A percentile compares a stretch with the other conserved stretches of the same genome.
phyloP scores from a whole-genome alignment of 2,888 invertebrate genomes.

The Netelia virgata region DNA sequence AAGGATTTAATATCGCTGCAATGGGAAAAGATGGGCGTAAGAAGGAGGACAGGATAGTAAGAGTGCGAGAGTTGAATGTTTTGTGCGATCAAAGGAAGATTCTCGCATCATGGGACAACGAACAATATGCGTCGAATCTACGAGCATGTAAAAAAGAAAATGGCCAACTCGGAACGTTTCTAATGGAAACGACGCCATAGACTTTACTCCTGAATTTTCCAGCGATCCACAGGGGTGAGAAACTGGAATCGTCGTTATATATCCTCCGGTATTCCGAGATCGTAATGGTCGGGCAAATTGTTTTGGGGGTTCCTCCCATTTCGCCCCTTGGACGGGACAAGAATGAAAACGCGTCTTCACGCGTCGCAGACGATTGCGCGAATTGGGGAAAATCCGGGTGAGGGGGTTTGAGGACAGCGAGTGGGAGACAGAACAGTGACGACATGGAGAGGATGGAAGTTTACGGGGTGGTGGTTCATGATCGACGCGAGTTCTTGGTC shows the following conservation, averaged over 20 bases:
- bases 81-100: slow-evolving; percentile 20
- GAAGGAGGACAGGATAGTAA: background rate
- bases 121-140: slow-evolving; percentile 19
- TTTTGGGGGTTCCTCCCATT: slow-evolving; percentile 39
- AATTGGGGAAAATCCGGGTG: slow-evolving; percentile 4
- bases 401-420: slow-evolving; percentile 3
- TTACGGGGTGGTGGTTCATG: slow-evolving; percentile 59
- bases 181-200: background rate
- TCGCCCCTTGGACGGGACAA: background rate
- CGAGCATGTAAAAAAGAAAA: background rate
- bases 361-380: slow-evolving; percentile 26
- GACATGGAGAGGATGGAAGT: slow-evolving; percentile 58
- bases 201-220: background rate
- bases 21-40: slow-evolving; percentile 57
- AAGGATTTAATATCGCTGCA: slow-evolving; percentile 78
- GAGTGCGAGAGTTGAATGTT: background rate
- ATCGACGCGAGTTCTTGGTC: slow-evolving; percentile 42
- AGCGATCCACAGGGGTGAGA: slow-evolving; percentile 1
- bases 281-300: slow-evolving; percentile 65
- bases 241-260: slow-evolving; percentile 28
- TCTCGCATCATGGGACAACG: slow-evolving; percentile 26
- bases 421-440: slow-evolving; percentile 10
- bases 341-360: slow-evolving; percentile 36
- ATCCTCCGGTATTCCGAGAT: slow-evolving; percentile 26
- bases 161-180: background rate